These are phyloP conservation scores for Pteria penguin DNA, from an alignment of 2,888 invertebrate genomes.

Conservation along the genomic window DNA sequence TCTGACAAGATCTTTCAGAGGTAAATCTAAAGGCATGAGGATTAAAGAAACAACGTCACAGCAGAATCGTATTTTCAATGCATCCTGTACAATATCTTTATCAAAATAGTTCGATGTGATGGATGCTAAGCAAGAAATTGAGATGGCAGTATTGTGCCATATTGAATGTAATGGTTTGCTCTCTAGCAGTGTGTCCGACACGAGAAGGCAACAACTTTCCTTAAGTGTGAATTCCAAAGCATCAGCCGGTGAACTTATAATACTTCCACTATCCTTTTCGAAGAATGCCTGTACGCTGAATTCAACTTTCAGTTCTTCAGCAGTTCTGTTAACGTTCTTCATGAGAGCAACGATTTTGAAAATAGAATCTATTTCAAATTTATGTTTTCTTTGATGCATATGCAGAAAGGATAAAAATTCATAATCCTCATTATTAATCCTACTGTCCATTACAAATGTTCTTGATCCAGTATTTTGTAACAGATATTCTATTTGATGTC, in stretches of 20 bases:
- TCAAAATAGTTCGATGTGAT: not conserved
- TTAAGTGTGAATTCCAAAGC: not conserved
- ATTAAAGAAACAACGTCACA: not conserved
- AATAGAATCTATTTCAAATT: not conserved
- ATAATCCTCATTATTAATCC: not conserved
- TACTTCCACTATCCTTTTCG: too few species aligned
- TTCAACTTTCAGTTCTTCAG: not conserved
- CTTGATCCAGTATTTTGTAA: not conserved
- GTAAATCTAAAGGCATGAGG: not conserved
- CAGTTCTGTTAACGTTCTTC: not conserved
- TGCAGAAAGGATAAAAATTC: not conserved
- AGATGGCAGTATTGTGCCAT: not conserved
- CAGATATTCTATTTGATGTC: not conserved
- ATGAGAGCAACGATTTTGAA: not conserved
- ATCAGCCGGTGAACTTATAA: too few species aligned
- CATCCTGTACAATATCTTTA: not conserved
- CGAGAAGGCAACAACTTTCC: not conserved
- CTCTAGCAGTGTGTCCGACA: not conserved
- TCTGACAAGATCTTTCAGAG: not conserved
- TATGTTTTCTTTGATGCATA: not conserved
- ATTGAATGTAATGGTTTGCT: not conserved
- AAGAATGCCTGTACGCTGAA: too few species aligned
- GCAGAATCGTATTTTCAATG: not conserved
- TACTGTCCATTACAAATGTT: not conserved
- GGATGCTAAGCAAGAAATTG: not conserved